phyloP scores from a whole-genome alignment of 2,113 vertebrate genomes.

The Solenodon paradoxus region DNA sequence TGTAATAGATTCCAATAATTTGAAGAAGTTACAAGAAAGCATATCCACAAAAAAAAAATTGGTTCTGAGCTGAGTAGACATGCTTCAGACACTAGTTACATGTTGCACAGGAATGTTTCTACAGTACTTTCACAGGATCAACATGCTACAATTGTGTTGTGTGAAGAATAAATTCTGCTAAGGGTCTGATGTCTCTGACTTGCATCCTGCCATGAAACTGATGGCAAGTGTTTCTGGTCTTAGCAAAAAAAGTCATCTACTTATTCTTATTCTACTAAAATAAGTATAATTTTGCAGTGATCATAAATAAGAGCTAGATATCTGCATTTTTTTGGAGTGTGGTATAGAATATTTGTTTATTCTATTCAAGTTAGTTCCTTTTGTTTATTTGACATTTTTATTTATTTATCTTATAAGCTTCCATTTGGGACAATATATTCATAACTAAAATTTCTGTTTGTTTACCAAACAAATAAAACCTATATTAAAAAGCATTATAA shows the following conservation, averaged over 20 bases:
- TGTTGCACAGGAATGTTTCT: slow-evolving; percentile 37
- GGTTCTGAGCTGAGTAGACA: slow-evolving; percentile 61
- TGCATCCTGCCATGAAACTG: not conserved
- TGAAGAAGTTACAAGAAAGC: slow-evolving; percentile 63
- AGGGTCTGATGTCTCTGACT: not conserved
- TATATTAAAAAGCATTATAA: not conserved
- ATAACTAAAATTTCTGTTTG: not conserved
- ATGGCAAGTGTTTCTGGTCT: not conserved
- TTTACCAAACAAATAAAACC: not conserved
- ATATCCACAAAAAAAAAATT: slow-evolving; percentile 66
- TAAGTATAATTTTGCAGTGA: not conserved
- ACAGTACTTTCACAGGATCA: not conserved
- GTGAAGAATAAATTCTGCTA: not conserved
- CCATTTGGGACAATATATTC: not conserved
- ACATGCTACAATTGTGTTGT: not conserved
- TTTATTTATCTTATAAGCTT: not conserved
- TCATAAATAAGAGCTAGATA: not conserved
- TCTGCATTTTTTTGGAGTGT: not conserved
- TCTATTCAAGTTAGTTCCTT: not conserved
- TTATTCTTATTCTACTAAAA: not conserved
- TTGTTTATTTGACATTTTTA: not conserved
- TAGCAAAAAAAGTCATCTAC: not conserved
- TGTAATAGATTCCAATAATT: slow-evolving; percentile 64
- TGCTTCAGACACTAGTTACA: not conserved
- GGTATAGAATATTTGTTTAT: too few relatives aligned